Evolutionary conservation across 2,888 invertebrate genomes (phyloP), one percentile per base, ranked within the genome.

Genomic region (Caenorhabditis sp.): DNA sequence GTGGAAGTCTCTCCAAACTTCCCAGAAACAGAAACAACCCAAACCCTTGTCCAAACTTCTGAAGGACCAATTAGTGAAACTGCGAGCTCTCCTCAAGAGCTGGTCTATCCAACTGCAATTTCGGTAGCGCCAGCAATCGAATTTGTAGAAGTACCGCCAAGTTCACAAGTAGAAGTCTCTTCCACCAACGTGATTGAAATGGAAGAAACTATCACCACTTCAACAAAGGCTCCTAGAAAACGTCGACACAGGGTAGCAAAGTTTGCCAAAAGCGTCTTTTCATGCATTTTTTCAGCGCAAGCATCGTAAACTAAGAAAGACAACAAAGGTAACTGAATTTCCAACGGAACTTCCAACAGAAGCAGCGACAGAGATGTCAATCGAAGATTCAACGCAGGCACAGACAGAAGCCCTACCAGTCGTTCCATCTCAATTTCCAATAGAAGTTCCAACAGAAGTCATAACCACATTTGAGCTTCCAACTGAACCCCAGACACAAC

Each of bases 261-360:
- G n/a, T n/a, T n/a, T n/a, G n/a, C n/a, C n/a, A n/a, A n/a, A n/a
- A n/a, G n/a, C n/a, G n/a, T n/a, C n/a, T n/a, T n/a, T n/a, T n/a
- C n/a, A n/a, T n/a, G n/a, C n/a, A n/a, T n/a, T n/a, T n/a, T 79
- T 70, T 35, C 61, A 79, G 79, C 58, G 79, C 9, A 79, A 79
- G 71, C 70, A 79, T 20, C 79, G 71, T 8, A 79, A 79, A n/a
- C 51, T 58, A 22, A 35, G 61, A 3, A 77, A 77, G n/a, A 26
- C 64, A 20, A 67, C 60, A 32, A 76, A 76, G 26, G 28, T 20
- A 1, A 74, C 74, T 11, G 72, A 40, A 13, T 13, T 40, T 8
- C 40, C 40, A 13, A 40, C 40, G 6, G 40, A 40, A 40, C 13
- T 40, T 8, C 40, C 40, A 13, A 40, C 40, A 11, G 40, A 40